Conservation (phyloP, 2,888 invertebrate genomes). For the Oscheius myriophilus region DNA sequence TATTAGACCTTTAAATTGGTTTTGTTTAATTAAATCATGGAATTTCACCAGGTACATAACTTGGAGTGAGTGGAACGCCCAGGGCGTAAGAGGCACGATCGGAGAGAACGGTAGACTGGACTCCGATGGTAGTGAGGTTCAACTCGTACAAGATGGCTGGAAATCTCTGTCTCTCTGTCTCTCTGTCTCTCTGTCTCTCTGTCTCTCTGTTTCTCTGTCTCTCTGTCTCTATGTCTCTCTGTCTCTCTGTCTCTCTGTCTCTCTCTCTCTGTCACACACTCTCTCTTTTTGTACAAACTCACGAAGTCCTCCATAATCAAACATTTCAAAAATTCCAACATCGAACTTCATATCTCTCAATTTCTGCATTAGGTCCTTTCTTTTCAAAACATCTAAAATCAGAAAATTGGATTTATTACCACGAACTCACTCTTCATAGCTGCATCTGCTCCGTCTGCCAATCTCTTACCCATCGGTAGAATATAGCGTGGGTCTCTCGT, state of each 20-base stretch:
- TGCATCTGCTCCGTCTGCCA: no score
- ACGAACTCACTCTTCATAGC: no score
- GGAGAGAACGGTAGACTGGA: constrained; percentile 17
- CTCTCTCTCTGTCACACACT: no score
- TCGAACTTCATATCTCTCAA: constrained; percentile 22
- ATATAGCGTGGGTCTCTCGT: constrained; percentile 12
- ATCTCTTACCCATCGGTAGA: no score
- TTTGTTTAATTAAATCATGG: neutral
- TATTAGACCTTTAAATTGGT: constrained; percentile 8
- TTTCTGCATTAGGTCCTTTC: constrained; percentile 1
- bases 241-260: no score
- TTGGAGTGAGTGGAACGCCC: constrained; percentile 20
- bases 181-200: neutral
- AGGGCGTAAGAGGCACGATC: constrained; percentile 19
- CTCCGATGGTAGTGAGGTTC: constrained; percentile 16
- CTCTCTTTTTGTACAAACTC: neutral
- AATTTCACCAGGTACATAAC: constrained; percentile 18
- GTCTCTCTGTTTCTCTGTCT: no score
- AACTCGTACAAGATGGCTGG: constrained; percentile 26
- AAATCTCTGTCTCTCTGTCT: no score
- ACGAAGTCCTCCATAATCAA: constrained; percentile 26
- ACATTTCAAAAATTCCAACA: constrained; percentile 26
- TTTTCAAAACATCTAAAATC: neutral
- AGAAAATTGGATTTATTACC: no score
- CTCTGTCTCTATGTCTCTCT: no score